phyloP scores from a whole-genome alignment of 2,888 invertebrate species.

The Zele albiditarsus region DNA sequence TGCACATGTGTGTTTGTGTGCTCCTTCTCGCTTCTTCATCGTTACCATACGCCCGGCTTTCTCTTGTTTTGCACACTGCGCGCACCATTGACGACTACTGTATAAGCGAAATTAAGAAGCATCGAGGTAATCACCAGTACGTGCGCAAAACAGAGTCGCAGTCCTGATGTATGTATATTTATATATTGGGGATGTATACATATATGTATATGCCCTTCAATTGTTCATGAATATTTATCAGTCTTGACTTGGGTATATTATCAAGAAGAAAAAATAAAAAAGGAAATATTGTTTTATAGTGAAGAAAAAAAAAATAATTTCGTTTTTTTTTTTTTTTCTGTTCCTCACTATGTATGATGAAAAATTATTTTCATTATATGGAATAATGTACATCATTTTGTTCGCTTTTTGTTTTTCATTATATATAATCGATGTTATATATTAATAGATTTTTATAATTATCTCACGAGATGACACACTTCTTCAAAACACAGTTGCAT shows the following conservation, averaged over 20 bases:
- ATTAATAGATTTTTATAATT: no score
- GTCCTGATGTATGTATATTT: not conserved
- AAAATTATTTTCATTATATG: no score
- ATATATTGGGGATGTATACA: not conserved
- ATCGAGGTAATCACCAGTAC: slow-evolving; percentile 31
- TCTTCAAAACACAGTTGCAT: no score
- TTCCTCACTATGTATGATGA: no score
- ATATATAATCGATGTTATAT: no score
- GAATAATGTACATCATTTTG: no score
- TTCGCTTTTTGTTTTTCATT: no score
- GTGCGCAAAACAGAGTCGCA: slow-evolving; percentile 9
- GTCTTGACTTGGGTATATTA: slow-evolving; percentile 7
- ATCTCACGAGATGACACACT: no score
- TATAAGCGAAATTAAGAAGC: slow-evolving; percentile 32
- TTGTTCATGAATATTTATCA: slow-evolving; percentile 36
- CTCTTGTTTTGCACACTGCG: slow-evolving; percentile 6
- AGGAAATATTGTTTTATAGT: not conserved
- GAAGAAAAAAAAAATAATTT: not conserved
- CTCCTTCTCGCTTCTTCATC: not conserved
- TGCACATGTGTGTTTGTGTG: not conserved
- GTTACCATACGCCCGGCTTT: slow-evolving; percentile 1
- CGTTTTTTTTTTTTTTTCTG: no score
- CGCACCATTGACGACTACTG: slow-evolving; percentile 30
- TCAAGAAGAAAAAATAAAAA: not conserved
- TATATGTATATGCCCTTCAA: slow-evolving; percentile 14